phyloP scores from a whole-genome alignment of 2,113 vertebrate genomes.

The Noctilio leporinus region DNA sequence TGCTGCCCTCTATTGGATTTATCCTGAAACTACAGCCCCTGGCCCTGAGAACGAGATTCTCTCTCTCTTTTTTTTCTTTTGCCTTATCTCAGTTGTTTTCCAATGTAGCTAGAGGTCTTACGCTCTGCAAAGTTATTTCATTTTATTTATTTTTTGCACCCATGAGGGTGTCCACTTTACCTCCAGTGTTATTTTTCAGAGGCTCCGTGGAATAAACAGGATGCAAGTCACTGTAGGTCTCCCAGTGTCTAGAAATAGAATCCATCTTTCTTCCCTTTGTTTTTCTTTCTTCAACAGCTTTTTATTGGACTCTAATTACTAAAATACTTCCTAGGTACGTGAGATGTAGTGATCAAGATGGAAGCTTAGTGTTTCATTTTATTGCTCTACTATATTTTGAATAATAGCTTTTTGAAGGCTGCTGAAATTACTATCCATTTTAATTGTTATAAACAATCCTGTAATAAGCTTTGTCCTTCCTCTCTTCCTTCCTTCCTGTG shows the following conservation, averaged over 20 bases:
- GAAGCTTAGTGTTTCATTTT: neutral
- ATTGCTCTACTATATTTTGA: neutral
- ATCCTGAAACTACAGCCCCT: neutral
- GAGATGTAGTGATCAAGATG: neutral
- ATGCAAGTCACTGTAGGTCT: neutral
- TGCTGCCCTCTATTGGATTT: conserved; percentile 45
- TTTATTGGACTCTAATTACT: neutral
- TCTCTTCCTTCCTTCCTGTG: neutral
- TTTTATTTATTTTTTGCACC: neutral
- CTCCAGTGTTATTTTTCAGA: neutral
- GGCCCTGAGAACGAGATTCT: neutral
- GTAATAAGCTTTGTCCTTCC: neutral
- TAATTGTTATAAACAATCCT: neutral
- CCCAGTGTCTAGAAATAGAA: neutral
- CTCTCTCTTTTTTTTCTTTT: neutral
- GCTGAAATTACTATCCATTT: neutral
- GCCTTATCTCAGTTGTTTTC: neutral
- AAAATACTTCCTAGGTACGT: neutral
- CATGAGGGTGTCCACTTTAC: neutral
- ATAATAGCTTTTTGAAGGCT: neutral
- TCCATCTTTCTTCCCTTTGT: neutral
- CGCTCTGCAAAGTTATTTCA: neutral
- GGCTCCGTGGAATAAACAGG: neutral
- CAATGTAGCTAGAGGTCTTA: neutral
- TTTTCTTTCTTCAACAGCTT: neutral